Evolutionary conservation across 2,113 vertebrate species (phyloP).

Genomic region (Cinclus cinclus): DNA sequence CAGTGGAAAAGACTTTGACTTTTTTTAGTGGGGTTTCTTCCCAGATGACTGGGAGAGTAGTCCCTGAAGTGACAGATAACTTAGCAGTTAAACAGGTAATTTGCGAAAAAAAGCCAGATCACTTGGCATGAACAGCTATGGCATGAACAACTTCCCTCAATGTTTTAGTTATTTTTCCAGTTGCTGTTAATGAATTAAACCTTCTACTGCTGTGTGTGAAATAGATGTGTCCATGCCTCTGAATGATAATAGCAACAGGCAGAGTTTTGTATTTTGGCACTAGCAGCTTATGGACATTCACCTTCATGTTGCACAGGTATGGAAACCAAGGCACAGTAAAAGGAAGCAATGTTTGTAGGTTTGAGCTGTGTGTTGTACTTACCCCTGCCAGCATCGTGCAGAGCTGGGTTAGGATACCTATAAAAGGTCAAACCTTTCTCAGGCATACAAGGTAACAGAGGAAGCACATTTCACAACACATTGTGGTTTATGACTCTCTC

Average conservation of each 20-base stretch:
- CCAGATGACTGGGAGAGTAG: background rate
- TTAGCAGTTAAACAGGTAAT: background rate
- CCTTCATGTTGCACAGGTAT: background rate
- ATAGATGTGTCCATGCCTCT: background rate
- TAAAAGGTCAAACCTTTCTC: conserved; percentile 54
- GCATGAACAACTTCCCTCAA: background rate
- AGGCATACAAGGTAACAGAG: conserved; percentile 22
- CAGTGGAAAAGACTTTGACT: background rate
- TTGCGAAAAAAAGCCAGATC: background rate
- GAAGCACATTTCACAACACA: conserved; percentile 62
- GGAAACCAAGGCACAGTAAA: background rate
- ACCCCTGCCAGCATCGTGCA: background rate
- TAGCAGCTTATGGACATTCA: background rate
- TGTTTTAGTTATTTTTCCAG: background rate
- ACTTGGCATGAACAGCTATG: background rate
- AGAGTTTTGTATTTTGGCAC: background rate
- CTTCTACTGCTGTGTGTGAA: background rate
- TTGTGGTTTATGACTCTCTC: conserved; percentile 30
- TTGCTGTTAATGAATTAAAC: background rate
- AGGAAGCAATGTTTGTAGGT: background rate
- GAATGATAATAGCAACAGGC: background rate
- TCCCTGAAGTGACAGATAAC: background rate
- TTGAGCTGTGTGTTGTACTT: conserved; percentile 11
- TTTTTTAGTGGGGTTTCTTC: background rate
- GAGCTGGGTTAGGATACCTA: conserved; percentile 35